Evolutionary conservation across 2,113 vertebrate species (phyloP), one percentile per base, ranked within the genome.

Genomic region (Thermophis baileyi): DNA sequence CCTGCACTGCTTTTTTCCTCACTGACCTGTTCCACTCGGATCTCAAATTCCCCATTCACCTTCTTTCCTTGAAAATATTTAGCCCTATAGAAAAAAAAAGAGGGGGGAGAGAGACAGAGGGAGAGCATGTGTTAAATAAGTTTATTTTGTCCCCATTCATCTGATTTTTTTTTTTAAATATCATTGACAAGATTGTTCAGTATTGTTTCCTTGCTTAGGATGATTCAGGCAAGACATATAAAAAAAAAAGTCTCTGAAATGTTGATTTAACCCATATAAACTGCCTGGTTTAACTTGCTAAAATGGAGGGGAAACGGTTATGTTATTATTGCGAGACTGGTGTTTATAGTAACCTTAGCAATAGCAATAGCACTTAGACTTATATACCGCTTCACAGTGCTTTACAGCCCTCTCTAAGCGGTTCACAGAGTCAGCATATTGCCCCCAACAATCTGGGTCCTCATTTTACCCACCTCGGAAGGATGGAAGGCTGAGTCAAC

Each of bases 51-150:
- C 91, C 98, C 99, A 40, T 99, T 98, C 96, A 99, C 98, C 95
- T 98, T 99, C 98, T 98, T 99, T 27, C 98, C 98, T 86, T 98
- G 97, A 97, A 99, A 99, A 95, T 99, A 99, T 93, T 99, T 99
- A 1, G 98, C 97, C 99, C 99, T 99, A 95, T 14, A 91, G 94
- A 50, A 47, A 74, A 51, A 93, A 89, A 90, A 14, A 96, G n/a
- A 95, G 18, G 93, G 93, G 89, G 11, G 93, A 3, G 24, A 46
- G 27, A 57, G 35, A 88, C 90, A 90, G 16, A 89, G 93, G 25
- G 87, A 94, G 88, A 94, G 85, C 90, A 87, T 93, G 20, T 69
- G 92, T 87, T 88, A 1, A 16, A n/a, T 93, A 90, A 1, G 1
- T 4, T 90, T 90, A 90, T 69, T 51, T 81, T 57, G 22, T 60